A percentile compares a stretch with the other conserved stretches of the same genome.
Conservation (phyloP, 2,888 invertebrate genomes). For the Buathra laborator region DNA sequence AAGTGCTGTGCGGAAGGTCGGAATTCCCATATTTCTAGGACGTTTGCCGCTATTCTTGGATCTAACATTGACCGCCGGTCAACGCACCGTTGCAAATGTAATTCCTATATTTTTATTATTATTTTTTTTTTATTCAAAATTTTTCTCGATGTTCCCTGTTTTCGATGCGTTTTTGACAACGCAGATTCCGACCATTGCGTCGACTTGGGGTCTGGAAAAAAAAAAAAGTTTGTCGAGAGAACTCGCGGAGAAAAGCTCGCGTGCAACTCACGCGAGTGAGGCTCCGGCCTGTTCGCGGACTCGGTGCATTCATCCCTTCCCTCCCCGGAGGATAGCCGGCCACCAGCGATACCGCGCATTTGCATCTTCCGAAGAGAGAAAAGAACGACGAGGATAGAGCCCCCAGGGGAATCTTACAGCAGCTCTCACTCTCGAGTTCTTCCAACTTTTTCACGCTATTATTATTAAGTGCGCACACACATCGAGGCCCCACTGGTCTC, state of each 20-base stretch:
- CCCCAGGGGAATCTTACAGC: conserved; percentile 37
- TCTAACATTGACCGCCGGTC: conserved; percentile 28
- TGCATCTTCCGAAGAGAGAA: conserved; percentile 49
- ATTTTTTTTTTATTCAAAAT: not conserved
- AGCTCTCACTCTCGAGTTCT: conserved; percentile 53
- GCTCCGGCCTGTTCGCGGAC: not conserved
- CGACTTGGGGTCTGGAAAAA: conserved; percentile 13
- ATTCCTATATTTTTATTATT: conserved; percentile 1
- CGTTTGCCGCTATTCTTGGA: conserved; percentile 53
- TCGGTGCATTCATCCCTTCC: not conserved
- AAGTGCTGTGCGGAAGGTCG: conserved; percentile 40
- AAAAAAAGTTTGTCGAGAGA: conserved; percentile 33
- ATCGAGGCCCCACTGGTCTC: conserved; percentile 12
- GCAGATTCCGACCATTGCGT: not conserved
- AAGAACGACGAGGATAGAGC: conserved; percentile 4
- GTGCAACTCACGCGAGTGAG: conserved; percentile 23
- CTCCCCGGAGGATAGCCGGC: conserved; percentile 31
- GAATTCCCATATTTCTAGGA: conserved; percentile 53
- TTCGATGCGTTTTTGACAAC: not conserved
- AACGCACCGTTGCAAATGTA: conserved; percentile 21
- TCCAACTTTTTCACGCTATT: conserved; percentile 74
- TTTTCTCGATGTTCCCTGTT: not conserved
- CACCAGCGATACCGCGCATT: conserved; percentile 49
- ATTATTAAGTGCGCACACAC: conserved; percentile 78
- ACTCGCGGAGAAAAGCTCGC: conserved; percentile 28